These are phyloP conservation scores for Tupaia tana DNA, from an alignment of 2,113 vertebrate species.

Conservation along the genomic window DNA sequence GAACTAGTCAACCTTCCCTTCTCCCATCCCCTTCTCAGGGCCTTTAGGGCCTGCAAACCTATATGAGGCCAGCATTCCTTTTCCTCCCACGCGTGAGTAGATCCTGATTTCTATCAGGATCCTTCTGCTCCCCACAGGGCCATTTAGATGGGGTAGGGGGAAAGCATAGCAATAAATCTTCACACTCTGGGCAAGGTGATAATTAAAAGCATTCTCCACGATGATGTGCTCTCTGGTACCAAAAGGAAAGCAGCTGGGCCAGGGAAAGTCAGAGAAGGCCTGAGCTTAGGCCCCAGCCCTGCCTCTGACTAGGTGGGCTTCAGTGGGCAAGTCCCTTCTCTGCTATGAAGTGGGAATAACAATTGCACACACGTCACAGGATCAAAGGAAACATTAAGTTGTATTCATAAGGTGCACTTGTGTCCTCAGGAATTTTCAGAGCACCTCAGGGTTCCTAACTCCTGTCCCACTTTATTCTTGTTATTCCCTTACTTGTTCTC, in stretches of 20 bases:
- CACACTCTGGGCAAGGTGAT: conserved; percentile 81
- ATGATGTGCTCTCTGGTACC: background rate
- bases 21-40: background rate
- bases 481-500: background rate
- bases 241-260: conserved; percentile 37
- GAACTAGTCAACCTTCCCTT: conserved; percentile 48
- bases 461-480: background rate
- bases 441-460: background rate
- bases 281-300: background rate
- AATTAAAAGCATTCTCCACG: conserved; percentile 86
- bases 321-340: background rate
- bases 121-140: conserved; percentile 72
- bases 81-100: conserved; percentile 59
- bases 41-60: conserved; percentile 68
- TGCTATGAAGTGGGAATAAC: background rate
- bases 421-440: background rate
- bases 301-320: background rate
- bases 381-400: background rate
- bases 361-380: background rate
- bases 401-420: background rate
- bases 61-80: conserved; percentile 76
- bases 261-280: background rate
- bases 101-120: conserved; percentile 81
- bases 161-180: conserved; percentile 80
- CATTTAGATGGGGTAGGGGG: conserved; percentile 63